phyloP scores from a whole-genome alignment of 2,797 vertebrate species.

The Aplochiton taeniatus region DNA sequence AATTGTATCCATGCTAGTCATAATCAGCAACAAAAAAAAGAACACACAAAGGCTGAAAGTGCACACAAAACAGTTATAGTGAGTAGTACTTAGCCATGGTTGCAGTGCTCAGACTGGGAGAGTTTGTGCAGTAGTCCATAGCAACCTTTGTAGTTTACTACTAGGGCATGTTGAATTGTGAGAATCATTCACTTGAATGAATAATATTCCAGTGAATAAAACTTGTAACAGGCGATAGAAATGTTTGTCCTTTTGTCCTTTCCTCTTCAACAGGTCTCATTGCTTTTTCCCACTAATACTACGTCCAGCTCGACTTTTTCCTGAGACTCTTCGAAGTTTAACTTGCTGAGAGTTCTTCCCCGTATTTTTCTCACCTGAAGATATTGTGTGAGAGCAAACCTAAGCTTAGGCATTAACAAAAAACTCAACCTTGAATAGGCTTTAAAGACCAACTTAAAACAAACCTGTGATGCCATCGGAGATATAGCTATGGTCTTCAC shows the following conservation, averaged over 20 bases:
- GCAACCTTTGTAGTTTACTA: no score
- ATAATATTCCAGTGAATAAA: no score
- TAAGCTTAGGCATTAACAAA: background rate
- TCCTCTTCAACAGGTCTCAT: constrained; percentile 15
- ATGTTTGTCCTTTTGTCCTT: background rate
- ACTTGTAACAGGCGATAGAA: background rate
- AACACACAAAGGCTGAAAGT: no score
- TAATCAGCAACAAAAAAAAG: background rate
- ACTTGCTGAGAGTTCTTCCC: constrained; percentile 34
- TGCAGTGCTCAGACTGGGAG: no score
- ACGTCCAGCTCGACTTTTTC: constrained; percentile 48
- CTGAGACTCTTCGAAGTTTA: constrained; percentile 57
- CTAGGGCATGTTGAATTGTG: no score
- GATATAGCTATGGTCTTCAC: constrained; percentile 40
- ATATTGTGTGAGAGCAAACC: constrained; percentile 15
- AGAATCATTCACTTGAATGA: no score
- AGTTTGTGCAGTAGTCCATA: no score
- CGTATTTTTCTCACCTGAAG: constrained; percentile 48
- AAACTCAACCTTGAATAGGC: background rate
- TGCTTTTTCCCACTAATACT: constrained; percentile 42
- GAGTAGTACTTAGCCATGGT: no score
- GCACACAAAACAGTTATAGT: no score
- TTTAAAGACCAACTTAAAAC: constrained; percentile 6
- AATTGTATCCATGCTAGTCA: background rate
- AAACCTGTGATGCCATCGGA: constrained; percentile 51